Base-by-base conservation (phyloP, 1,140 invertebrate species). In the Apis laboriosa region DNA sequence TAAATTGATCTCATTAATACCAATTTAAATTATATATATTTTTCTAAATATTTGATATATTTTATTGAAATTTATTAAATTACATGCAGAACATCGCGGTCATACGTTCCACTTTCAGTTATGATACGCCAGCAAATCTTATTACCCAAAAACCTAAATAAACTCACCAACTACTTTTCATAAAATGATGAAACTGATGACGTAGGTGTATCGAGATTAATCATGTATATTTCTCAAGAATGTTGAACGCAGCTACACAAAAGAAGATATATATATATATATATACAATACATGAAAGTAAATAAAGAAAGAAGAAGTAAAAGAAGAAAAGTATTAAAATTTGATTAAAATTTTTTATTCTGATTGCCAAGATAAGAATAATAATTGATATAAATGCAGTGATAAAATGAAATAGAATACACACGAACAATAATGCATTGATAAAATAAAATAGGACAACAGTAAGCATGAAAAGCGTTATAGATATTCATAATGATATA, bases 111-210 rank as follows among this genome's bases (percentile, higher is more conserved):
- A 63, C 60, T 63, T 63, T 63, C 60, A 63, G 60, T 63, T 63
- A 24, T 63, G 60, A 63, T n/a, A 24, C 60, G 60, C n/a, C n/a
- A 24, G 60, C 60, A 63, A 63, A 63, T 63, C 60, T 61, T 61
- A 63, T 63, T 63, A 63, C 60, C 60, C 60, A 24, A 63, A 63
- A 63, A 63, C 60, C 60, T 63, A 63, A 63, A 63, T 63, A 63
- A 63, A 63, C 60, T 5, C 60, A 63, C n/a, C 60, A 13, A n/a
- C 60, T 63, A 13, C 5, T 13, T 12, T 24, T 13, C 0, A 24
- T 24, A 24, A 63, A n/a, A 63, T 63, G 60, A 63, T 24, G n/a
- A 63, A 63, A 63, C 24, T 63, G 60, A 63, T 63, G 60, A 63
- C 60, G 60, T 63, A 63, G 60, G n/a, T 63, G n/a, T 13, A 61